These are phyloP conservation scores for Macaca nemestrina DNA, from an alignment of 2,113 vertebrate species.

Conservation along the genomic window DNA sequence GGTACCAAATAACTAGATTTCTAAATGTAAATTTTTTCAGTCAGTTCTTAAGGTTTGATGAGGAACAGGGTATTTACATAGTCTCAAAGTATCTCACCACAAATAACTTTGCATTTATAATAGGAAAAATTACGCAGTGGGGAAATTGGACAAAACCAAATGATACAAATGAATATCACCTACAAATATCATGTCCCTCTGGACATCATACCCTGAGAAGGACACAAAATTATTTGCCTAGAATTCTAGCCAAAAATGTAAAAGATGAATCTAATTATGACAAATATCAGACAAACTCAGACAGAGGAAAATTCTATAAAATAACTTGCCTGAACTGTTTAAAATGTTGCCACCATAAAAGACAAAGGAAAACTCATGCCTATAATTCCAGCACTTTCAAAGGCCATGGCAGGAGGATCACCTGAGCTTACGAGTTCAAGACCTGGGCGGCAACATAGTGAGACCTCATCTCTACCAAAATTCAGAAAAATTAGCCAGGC, in stretches of 20 bases:
- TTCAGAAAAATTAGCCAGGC: background rate
- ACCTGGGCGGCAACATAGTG: background rate
- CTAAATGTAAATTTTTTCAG: slow-evolving; percentile 11
- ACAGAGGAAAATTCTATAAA: slow-evolving; percentile 14
- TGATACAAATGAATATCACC: background rate
- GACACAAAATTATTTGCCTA: background rate
- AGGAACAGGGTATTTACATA: slow-evolving; percentile 24
- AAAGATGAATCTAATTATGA: slow-evolving; percentile 28
- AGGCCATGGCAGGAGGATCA: background rate
- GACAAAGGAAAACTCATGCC: background rate
- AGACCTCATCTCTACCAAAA: background rate
- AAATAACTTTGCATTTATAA: background rate
- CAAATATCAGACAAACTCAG: background rate
- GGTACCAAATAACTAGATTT: background rate
- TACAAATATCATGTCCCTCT: background rate
- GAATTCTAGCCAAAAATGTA: background rate
- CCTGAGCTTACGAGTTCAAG: background rate
- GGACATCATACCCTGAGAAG: background rate
- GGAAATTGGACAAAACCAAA: slow-evolving; percentile 2
- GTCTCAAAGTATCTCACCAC: background rate
- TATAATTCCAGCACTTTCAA: background rate
- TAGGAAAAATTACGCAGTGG: background rate
- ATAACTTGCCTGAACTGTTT: slow-evolving; percentile 21
- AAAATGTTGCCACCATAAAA: slow-evolving; percentile 35
- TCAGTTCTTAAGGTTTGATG: background rate